phyloP scores from a whole-genome alignment of 2,113 vertebrate genomes.

The Bos taurus region DNA sequence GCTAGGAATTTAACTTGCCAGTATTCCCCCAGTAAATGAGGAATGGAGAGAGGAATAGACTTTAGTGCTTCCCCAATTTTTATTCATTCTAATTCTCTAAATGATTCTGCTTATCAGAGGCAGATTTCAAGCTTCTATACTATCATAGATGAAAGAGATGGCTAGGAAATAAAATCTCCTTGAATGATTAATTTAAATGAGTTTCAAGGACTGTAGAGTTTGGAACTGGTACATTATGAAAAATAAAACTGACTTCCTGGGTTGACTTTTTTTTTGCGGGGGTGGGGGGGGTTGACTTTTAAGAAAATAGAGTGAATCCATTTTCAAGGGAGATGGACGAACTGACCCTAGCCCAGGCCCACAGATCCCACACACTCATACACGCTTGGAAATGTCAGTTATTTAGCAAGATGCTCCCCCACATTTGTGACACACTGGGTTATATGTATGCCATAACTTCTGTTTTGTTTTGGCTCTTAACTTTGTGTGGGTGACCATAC shows the following conservation, averaged over 20 bases:
- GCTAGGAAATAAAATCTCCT: background rate
- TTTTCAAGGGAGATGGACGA: background rate
- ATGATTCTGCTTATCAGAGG: background rate
- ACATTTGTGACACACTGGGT: background rate
- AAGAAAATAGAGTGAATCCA: background rate
- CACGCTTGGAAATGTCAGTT: background rate
- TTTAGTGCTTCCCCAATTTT: background rate
- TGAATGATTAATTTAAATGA: background rate
- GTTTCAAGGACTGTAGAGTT: background rate
- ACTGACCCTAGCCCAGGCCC: background rate
- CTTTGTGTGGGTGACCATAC: background rate
- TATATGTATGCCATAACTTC: background rate
- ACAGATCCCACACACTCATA: too few relatives aligned
- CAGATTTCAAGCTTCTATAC: background rate
- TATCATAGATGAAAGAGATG: background rate
- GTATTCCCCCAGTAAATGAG: background rate
- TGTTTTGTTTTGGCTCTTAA: background rate
- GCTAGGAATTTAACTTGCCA: background rate
- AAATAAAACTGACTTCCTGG: background rate
- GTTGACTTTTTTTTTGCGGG: background rate
- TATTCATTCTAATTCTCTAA: background rate
- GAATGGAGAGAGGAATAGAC: background rate
- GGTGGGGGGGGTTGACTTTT: background rate
- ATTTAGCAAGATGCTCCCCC: background rate
- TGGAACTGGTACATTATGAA: background rate